Conservation (phyloP, 2,113 vertebrate genomes). For the Azemiops feae region DNA sequence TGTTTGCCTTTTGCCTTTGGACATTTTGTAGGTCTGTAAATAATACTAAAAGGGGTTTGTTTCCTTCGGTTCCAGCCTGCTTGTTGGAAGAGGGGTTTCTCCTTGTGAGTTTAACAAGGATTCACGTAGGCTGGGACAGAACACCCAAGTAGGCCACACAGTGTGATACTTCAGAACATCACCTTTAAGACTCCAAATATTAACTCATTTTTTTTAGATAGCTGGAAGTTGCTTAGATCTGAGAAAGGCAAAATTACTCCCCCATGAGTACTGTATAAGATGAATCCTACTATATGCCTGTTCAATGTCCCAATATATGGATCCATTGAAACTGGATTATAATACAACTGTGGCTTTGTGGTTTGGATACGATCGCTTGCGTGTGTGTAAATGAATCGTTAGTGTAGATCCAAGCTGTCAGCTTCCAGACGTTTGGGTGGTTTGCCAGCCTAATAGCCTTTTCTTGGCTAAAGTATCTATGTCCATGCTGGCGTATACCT, state of each 20-base stretch:
- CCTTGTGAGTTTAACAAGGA: no score
- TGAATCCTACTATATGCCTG: not conserved
- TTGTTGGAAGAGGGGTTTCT: no score
- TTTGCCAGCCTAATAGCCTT: not conserved
- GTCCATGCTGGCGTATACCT: not conserved
- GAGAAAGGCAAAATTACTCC: not conserved
- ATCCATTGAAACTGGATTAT: not conserved
- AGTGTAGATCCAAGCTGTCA: not conserved
- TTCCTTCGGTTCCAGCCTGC: no score
- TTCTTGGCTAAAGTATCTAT: not conserved
- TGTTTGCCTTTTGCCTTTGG: no score
- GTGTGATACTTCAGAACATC: not conserved
- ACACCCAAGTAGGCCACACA: not conserved
- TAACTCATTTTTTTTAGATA: not conserved
- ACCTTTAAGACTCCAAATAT: not conserved
- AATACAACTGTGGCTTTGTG: not conserved
- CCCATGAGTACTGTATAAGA: not conserved
- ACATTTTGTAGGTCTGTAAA: no score
- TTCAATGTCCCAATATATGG: not conserved
- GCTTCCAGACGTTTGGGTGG: not conserved
- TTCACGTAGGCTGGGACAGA: no score
- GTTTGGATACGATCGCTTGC: not conserved
- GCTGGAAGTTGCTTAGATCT: not conserved
- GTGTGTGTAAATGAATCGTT: not conserved
- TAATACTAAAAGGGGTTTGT: no score